Base-by-base conservation (phyloP, 2,797 vertebrate species). In the Manis crassicaudata region DNA sequence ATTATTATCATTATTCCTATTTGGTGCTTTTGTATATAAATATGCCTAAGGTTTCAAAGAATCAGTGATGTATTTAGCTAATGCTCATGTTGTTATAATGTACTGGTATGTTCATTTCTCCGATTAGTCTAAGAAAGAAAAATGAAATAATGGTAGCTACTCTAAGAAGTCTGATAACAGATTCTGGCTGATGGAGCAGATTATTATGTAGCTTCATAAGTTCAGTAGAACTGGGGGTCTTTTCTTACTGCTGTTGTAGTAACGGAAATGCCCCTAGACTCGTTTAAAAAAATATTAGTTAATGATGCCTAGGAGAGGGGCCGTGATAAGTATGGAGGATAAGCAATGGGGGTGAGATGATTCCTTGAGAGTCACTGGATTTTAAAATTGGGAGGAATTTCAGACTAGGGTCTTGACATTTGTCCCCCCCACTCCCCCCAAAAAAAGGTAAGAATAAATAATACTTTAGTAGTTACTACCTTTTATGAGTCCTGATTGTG, bases 81-180 rank as follows among this genome's bases (percentile, higher is more conserved):
- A 84, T 80, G 89, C 72, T 87, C 60, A 27, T 50, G 72, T 35
- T 93, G 91, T 88, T 85, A 73, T 73, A 75, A 89, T 85, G 83
- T 67, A 43, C 95, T 67, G 20, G 52, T 62, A 88, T 92, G 84
- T 88, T 93, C 5, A 0, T 70, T 75, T 79, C 86, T 94, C 88
- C 85, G 92, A 86, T 93, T 67, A 82, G 92, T 63, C 95, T 86
- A 90, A 90, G 97, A 62, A 92, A 88, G 96, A 97, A 94, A 93
- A 93, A 96, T 93, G 96, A 86, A 88, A 79, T 83, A 32, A 86
- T 77, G 90, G 89, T 58, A 27, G 79, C 63, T 79, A 29, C 81
- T 88, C 20, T 7, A 4, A 75, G 92, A 94, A 94, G 80, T 63
- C 72, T 11, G 63, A 94, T 91, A 89, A 80, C 92, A 70, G 90